These are phyloP conservation scores for Pitangus sulphuratus DNA, from an alignment of 2,797 vertebrate genomes.

Conservation along the genomic window DNA sequence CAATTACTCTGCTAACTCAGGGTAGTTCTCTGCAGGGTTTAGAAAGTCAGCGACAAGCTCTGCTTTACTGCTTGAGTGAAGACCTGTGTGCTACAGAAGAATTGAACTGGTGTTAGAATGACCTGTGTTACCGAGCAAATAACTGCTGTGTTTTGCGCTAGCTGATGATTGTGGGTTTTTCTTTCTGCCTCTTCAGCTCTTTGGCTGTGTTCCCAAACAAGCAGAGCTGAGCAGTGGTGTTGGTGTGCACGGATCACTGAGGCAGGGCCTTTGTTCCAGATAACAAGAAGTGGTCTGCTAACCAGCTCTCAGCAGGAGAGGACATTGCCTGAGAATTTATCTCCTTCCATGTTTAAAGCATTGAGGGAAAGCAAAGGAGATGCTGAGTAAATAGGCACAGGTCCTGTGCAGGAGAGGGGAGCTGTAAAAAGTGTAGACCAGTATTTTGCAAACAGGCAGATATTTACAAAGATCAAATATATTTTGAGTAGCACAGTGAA, in stretches of 20 bases:
- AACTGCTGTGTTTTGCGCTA: neutral
- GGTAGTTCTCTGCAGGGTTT: neutral
- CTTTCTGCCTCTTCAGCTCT: neutral
- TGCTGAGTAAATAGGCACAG: neutral
- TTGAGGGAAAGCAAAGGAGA: neutral
- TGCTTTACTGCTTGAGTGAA: neutral
- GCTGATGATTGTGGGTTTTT: slow-evolving; percentile 4
- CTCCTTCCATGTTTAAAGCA: neutral
- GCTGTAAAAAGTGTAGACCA: neutral
- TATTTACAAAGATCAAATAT: neutral
- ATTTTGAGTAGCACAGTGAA: neutral
- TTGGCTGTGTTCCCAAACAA: slow-evolving; percentile 23
- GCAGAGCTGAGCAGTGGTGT: neutral
- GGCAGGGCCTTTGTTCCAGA: neutral
- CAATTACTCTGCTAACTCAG: neutral
- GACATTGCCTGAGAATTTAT: neutral
- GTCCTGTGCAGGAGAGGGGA: neutral
- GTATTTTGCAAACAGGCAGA: neutral
- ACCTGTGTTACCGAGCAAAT: neutral
- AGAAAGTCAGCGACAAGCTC: neutral
- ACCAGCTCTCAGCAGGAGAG: neutral
- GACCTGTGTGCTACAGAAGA: neutral
- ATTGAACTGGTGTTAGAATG: neutral
- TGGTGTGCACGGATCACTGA: neutral
- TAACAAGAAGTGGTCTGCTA: neutral